Conservation (phyloP, 2,113 vertebrate species). For the Heterotilapia buettikoferi region DNA sequence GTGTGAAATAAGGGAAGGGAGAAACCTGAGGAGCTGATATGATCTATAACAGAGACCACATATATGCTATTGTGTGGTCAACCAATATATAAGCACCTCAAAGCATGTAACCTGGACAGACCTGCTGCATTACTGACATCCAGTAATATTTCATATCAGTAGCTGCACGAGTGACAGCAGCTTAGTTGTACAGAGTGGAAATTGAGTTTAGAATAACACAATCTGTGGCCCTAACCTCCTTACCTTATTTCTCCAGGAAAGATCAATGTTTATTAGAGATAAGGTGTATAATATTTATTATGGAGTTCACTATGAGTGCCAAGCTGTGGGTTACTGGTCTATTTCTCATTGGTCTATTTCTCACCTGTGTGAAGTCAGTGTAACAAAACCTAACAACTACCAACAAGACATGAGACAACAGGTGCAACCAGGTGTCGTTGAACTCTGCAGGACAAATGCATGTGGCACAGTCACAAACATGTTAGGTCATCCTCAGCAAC, state of each 20-base stretch:
- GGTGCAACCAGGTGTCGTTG: background rate
- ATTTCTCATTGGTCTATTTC: background rate
- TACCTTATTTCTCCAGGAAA: background rate
- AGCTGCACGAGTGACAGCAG: background rate
- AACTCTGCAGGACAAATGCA: background rate
- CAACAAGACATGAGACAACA: background rate
- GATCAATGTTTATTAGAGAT: background rate
- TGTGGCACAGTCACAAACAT: background rate
- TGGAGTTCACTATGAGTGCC: background rate
- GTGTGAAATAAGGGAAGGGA: background rate
- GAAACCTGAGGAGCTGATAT: background rate
- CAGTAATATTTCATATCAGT: slow-evolving; percentile 4
- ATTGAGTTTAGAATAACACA: background rate
- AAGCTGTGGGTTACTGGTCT: background rate
- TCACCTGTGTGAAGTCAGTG: background rate
- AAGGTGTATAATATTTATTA: background rate
- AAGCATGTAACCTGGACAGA: background rate
- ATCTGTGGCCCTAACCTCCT: background rate
- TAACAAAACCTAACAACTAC: background rate
- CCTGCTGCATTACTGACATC: slow-evolving; percentile 17
- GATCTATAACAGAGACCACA: background rate
- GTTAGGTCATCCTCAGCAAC: background rate
- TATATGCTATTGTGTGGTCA: background rate
- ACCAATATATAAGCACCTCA: background rate
- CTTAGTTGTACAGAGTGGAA: background rate